Evolutionary conservation across 2,113 vertebrate genomes (phyloP), one percentile per base, ranked within the genome.

Genomic region (Brachypodius melanocephalos): DNA sequence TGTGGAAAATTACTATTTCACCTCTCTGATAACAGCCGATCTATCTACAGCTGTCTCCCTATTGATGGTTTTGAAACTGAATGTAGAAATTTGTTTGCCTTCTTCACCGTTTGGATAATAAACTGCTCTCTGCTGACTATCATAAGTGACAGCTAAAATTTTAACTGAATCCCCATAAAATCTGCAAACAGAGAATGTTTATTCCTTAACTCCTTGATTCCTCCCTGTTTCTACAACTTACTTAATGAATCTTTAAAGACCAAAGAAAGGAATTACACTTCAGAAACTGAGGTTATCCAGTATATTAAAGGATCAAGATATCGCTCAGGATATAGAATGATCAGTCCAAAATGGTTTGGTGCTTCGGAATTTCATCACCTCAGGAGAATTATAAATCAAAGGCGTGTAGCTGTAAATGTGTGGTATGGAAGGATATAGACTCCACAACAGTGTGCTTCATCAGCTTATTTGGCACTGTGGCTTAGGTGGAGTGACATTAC

Each of bases 321-420:
- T 21, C 43, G 57, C 17, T 4, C 43, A 65, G 45, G 8, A 25
- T 84, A 84, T 34, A 55, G 57, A 93, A 74, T 7, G 12, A 65
- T 57, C 49, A 85, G 17, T 62, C 52, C 34, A 85, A 73, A 92
- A 51, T 26, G 8, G 19, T 88, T 88, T 95, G 28, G 45, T 72
- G 34, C 52, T 96, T 91, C 76, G 85, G 65, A 89, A 93, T 69
- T 34, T 54, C 21, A 93, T 82, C 49, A 54, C 93, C 52, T 87
- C n/a, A 88, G 65, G 59, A 87, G 78, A 93, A 94, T 81, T 48
- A 91, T 95, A 95, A 97, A 93, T 95, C 90, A 97, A 57, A 95
- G 28, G 38, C 20, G 26, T 48, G 17, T 67, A 85, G 59, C 29
- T 75, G 90, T 95, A 94, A 93, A 85, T 76, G 36, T 76, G 36